Conservation (phyloP, 2,797 vertebrate species). For the Myoxocephalus aenaeus region DNA sequence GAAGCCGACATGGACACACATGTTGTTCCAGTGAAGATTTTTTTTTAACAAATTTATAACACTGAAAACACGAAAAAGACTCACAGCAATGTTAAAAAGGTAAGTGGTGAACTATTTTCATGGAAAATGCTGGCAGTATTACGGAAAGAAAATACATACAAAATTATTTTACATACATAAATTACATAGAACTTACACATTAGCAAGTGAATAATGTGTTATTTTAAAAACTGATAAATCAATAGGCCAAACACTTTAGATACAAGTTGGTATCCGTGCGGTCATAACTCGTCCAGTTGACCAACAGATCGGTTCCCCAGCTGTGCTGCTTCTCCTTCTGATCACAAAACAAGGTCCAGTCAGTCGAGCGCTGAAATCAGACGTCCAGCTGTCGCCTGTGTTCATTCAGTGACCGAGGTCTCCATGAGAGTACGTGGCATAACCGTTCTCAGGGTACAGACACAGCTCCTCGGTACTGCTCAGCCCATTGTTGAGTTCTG, state of each 20-base stretch:
- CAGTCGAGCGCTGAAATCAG: background rate
- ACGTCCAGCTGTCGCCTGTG: background rate
- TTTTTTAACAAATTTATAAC: background rate
- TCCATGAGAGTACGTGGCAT: slow-evolving; percentile 81
- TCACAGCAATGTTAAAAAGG: slow-evolving; percentile 1
- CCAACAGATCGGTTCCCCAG: background rate
- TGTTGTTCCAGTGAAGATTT: background rate
- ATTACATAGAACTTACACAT: background rate
- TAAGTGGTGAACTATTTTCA: slow-evolving; percentile 1
- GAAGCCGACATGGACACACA: background rate
- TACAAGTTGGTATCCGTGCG: background rate
- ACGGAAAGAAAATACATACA: background rate
- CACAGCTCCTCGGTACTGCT: slow-evolving; percentile 90
- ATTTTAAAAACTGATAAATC: background rate
- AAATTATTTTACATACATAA: background rate
- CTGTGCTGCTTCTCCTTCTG: background rate
- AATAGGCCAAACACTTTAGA: slow-evolving; percentile 5
- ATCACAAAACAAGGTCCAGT: background rate
- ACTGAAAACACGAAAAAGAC: background rate
- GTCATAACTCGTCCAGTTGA: background rate
- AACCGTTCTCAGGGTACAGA: slow-evolving; percentile 88
- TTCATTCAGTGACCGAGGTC: slow-evolving; percentile 67
- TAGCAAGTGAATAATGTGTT: background rate
- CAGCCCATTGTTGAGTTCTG: slow-evolving; percentile 90
- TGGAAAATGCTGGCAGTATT: background rate